Evolutionary conservation across 2,888 invertebrate species (phyloP), one percentile per base, ranked within the genome.

Genomic region (Bursaphelenchus okinawaensis): DNA sequence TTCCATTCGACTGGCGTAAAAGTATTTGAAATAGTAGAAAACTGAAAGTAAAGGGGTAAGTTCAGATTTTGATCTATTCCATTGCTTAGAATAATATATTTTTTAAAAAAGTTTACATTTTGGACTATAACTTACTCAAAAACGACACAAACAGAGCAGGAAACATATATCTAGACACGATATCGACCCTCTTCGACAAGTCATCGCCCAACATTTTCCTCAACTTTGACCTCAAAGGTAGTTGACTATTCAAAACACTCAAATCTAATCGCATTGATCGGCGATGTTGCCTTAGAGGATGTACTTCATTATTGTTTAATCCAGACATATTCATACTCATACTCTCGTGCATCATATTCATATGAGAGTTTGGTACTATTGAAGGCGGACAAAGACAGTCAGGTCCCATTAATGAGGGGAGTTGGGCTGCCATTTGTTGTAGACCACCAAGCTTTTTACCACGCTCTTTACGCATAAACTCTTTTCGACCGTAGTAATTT

Each of bases 401-500:
- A 1, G 62, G 62, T 1, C 60, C 50, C 62, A 62, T 55, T 24
- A 62, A 26, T 16, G 62, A 62, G 2, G 62, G 55, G 7, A 62
- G 28, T 23, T 55, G 55, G 1, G 55, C 58, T 16, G 27, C 55
- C 54, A 62, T 54, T 58, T 66, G 59, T 51, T 69, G 55, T 27
- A 64, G 31, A 12, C 63, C 62, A 16, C 65, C 74, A 22, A 50
- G 71, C 62, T 79, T 80, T 62, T 74, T 77, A n/a, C 61, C 67
- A 66, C 75, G 74, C 57, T 78, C 75, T 68, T 76, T 78, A 65
- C 69, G 63, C 55, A 79, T 60, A 67, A 81, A 82, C 66, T 94
- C 94, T 77, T 92, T 93, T 79, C 95, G 67, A 4, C 81, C 81
- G 65, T 78, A 78, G 67, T 81, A 81, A 87, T 96, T 96, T 78